Evolutionary conservation across 1,140 invertebrate species (phyloP), one percentile per base, ranked within the genome.

Genomic region (Drosophila pallidifrons): DNA sequence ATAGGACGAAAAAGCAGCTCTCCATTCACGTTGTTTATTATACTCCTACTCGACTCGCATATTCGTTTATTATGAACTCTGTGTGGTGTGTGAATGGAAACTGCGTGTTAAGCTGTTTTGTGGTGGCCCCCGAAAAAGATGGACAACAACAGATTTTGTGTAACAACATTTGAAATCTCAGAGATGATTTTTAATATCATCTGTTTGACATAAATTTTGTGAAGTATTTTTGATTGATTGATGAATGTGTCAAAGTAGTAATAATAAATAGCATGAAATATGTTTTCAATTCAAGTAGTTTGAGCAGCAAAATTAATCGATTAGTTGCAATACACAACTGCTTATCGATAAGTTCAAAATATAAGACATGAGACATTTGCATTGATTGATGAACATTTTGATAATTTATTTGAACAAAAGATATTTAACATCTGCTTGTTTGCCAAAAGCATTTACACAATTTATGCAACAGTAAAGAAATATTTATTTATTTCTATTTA

Each of bases 101-200:
- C 66, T 88, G 83, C 77, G 63, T 51, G 51, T 65, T 87, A 87
- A 87, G 83, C 80, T 32, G 73, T 88, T 87, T 87, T 88, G 65
- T 71, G 52, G 67, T 61, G 45, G 25, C 55, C 47, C 57, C 38
- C n/a, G 25, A 4, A 25, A 38, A 45, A 60, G 64, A 73, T 67
- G 54, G 55, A 32, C 65, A 66, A n/a, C 63, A 32, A 41, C 32
- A 45, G 70, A 60, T 59, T 61, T 55, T 30, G 16, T 35, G 52
- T 20, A 54, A 64, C 30, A 66, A 67, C 35, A 74, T 68, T 58
- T 32, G 41, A 72, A 58, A 51, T 65, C 52, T 32, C 41, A 16
- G 5, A 59, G n/a, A 64, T 66, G 69, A 66, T 72, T 60, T 41
- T 41, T 41, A 59, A 68, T 46, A 54, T 54, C 58, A 52, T 43